phyloP scores from a whole-genome alignment of 2,888 invertebrate species.

The Chaetogeoica ovagalla region DNA sequence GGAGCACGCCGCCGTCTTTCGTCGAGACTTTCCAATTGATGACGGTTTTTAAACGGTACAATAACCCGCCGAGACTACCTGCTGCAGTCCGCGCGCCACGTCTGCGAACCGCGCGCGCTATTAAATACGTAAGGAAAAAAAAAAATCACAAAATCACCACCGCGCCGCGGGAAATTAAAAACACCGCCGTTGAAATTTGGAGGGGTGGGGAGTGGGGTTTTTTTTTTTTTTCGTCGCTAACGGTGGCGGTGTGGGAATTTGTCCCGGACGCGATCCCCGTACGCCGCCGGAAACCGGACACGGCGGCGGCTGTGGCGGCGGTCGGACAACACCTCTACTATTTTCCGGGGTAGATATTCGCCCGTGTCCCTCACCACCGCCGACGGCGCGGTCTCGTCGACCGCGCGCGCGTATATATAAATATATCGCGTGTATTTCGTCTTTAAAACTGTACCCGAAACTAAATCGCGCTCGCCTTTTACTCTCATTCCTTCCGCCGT shows the following conservation, averaged over 20 bases:
- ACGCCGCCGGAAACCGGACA: slow-evolving; percentile 47
- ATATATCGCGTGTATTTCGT: neutral
- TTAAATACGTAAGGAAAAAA: neutral
- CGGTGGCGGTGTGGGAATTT: neutral
- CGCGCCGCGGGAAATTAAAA: slow-evolving; percentile 9
- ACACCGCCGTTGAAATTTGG: neutral
- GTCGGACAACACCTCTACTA: slow-evolving; percentile 38
- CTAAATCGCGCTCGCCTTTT: slow-evolving; percentile 31
- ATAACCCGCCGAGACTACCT: neutral
- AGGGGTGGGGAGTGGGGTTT: no score
- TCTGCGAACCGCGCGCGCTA: no score
- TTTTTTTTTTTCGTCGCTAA: neutral
- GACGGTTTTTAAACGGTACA: slow-evolving; percentile 42
- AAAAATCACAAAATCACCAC: neutral
- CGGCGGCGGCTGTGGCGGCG: slow-evolving; percentile 8
- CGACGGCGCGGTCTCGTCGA: neutral
- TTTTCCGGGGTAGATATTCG: slow-evolving; percentile 49
- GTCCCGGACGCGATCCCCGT: slow-evolving; percentile 30
- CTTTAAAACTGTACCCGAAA: slow-evolving; percentile 52
- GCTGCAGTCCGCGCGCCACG: neutral
- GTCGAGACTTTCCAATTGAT: slow-evolving; percentile 24
- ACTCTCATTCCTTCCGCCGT: neutral
- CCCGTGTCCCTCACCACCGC: neutral
- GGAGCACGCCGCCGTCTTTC: slow-evolving; percentile 6
- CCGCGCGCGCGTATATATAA: neutral